Evolutionary conservation across 2,113 vertebrate genomes (phyloP), one percentile per base, ranked within the genome.

Genomic region (Rhodinocichla rosea): DNA sequence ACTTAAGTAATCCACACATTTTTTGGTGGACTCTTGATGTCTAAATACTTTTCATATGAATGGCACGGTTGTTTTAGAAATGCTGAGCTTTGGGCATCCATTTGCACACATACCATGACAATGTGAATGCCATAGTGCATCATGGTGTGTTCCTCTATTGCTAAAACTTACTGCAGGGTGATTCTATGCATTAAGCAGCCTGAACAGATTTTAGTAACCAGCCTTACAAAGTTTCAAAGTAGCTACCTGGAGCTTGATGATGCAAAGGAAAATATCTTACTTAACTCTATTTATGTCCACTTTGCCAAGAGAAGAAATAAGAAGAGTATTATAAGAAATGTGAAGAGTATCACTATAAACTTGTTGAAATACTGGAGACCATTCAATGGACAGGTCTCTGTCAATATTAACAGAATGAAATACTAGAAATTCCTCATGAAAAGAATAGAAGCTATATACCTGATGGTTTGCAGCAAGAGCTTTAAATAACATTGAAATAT

Each of bases 41-140:
- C 35, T 86, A 53, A 83, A 52, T 59, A n/a, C 30, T 59, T 83
- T 88, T 73, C 11, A 16, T 79, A 37, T 13, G 35, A 62, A 21
- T 53, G 40, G 16, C 49, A 30, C 0, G 1, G 50, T 52, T 82
- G 49, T 83, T 87, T 69, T 40, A 64, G 87, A 84, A 68, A 68
- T 57, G 26, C n/a, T 52, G 45, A 68, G 15, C 49, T 92, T 67
- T 45, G 49, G n/a, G 32, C 53, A 26, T 15, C 27, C 8, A 11
- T 64, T 76, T 78, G 77, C 63, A n/a, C 0, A 0, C 37, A 24
- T 27, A 45, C 10, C 1, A 1, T 67, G 30, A 22, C 59, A 45
- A 8, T 12, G 30, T 39, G 32, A 32, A 55, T 57, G 63, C 55
- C 0, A 0, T 39, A 19, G 14, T 10, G 15, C 5, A 4, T 69